Evolutionary conservation across 2,888 invertebrate genomes (phyloP), one percentile per base, ranked within the genome.

Genomic region (Cheilosia vulpina): DNA sequence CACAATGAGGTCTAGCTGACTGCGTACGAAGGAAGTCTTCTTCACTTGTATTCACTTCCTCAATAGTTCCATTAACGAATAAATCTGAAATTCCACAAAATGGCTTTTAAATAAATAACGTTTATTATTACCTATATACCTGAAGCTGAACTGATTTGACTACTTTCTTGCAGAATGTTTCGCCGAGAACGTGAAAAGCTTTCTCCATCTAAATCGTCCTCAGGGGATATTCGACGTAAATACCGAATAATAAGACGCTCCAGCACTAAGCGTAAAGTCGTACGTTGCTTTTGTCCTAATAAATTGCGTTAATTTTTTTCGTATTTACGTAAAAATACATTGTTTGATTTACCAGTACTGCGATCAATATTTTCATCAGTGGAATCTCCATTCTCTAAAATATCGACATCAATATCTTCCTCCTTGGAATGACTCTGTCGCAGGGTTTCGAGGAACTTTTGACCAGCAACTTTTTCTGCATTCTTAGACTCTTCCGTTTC

Each of bases 381-480:
- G 11, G 69, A 69, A 50, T 69, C 50, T 15, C 7, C 43, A 27
- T 72, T 68, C n/a, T 78, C 69, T 34, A 76, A 31, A 47, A 82
- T 27, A 34, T 83, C 76, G 15, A 73, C 71, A 21, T 84, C 79
- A 41, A 71, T 71, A 19, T 87, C 82, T 24, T 87, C 87, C 21
- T 87, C 87, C 2, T 87, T 77, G 24, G 76, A 71, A 19, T 87
- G 75, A 45, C 79, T 81, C 73, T 88, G 87, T 47, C 88, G 87
- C 15, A 89, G 68, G 5, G 88, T 88, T 78, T 89, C 89, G 24
- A 89, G 87, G 73, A 89, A 88, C 79, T 87, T 88, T 73, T 88
- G 72, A 47, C 88, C 89, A 2, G 89, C 89, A 75, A 88, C 83
- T 55, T 88, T 88, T 82, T 89, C 89, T 31, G 87, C 88, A 27